Percentiles rank a stretch among this genome's conserved stretches.
phyloP scores from a whole-genome alignment of 2,888 invertebrate species.

The Cataglyphis altisquamis region DNA sequence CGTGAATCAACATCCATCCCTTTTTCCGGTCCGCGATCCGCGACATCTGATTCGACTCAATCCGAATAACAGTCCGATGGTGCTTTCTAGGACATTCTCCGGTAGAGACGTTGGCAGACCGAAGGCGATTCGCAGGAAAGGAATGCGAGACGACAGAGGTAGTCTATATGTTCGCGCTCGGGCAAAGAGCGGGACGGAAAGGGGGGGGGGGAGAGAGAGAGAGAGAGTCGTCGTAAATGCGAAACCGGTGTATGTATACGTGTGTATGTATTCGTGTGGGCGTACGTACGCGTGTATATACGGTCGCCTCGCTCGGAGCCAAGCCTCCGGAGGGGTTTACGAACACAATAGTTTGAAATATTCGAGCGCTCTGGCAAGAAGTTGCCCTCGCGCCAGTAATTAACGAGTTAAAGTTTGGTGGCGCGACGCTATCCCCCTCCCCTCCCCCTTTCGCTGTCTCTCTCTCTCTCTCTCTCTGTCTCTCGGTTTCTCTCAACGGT shows the following conservation, averaged over 20 bases:
- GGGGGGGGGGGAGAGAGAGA: no score
- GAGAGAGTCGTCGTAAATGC: slow-evolving; percentile 48
- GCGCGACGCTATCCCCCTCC: slow-evolving; percentile 78
- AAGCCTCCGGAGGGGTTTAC: slow-evolving; percentile 84
- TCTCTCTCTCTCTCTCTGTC: background rate
- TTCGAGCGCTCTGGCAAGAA: slow-evolving; percentile 84
- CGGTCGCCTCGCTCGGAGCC: slow-evolving; percentile 77
- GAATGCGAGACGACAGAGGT: slow-evolving; percentile 48
- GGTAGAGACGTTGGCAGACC: slow-evolving; percentile 70
- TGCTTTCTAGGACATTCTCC: slow-evolving; percentile 81
- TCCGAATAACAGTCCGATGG: slow-evolving; percentile 62
- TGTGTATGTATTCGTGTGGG: slow-evolving; percentile 15
- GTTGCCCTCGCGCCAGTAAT: slow-evolving; percentile 85
- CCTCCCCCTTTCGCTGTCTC: background rate
- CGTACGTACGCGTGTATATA: slow-evolving; percentile 50
- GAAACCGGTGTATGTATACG: slow-evolving; percentile 54
- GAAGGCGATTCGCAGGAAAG: slow-evolving; percentile 47
- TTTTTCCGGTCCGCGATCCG: slow-evolving; percentile 77
- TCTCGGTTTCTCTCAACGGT: slow-evolving; percentile 56
- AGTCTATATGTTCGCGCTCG: slow-evolving; percentile 60
- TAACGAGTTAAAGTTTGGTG: slow-evolving; percentile 87
- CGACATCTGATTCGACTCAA: slow-evolving; percentile 66
- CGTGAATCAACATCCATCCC: slow-evolving; percentile 60
- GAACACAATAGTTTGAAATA: slow-evolving; percentile 86
- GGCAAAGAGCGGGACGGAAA: background rate